Conservation (phyloP, 2,113 vertebrate species). For the Oplegnathus fasciatus region DNA sequence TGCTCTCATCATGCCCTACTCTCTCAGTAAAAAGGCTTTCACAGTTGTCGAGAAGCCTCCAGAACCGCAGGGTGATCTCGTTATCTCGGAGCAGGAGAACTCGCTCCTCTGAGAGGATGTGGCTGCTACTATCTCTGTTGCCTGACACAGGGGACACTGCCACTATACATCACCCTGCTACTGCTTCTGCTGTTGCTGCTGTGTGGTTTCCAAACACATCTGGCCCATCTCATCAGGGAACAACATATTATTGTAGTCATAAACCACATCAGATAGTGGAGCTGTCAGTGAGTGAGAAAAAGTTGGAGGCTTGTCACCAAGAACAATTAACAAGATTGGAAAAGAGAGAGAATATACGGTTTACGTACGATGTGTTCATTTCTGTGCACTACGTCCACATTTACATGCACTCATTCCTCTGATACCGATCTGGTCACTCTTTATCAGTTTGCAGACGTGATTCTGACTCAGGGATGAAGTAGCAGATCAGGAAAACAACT, state of each 20-base stretch:
- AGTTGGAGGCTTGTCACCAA: no score
- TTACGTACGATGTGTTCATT: no score
- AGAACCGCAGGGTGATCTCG: constrained; percentile 18
- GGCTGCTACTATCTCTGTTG: constrained; percentile 58
- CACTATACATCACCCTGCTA: constrained; percentile 17
- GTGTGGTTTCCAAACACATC: neutral
- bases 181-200: neutral
- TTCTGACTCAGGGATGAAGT: no score
- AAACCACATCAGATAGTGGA: constrained; percentile 22
- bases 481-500: no score
- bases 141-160: constrained; percentile 36
- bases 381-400: no score
- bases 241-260: constrained; percentile 18
- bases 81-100: constrained; percentile 38
- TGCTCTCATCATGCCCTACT: constrained; percentile 28
- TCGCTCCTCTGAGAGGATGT: constrained; percentile 42
- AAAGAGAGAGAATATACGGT: no score
- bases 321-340: neutral
- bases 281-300: neutral
- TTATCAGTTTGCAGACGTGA: no score
- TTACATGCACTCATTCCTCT: no score
- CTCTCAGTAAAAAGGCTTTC: constrained; percentile 19
- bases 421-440: no score
- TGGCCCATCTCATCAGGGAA: neutral
- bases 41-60: constrained; percentile 2